A percentile compares a stretch with the other conserved stretches of the same genome.
These are phyloP conservation scores for Panzeria rudis DNA, from an alignment of 2,888 invertebrate species.

Conservation along the genomic window DNA sequence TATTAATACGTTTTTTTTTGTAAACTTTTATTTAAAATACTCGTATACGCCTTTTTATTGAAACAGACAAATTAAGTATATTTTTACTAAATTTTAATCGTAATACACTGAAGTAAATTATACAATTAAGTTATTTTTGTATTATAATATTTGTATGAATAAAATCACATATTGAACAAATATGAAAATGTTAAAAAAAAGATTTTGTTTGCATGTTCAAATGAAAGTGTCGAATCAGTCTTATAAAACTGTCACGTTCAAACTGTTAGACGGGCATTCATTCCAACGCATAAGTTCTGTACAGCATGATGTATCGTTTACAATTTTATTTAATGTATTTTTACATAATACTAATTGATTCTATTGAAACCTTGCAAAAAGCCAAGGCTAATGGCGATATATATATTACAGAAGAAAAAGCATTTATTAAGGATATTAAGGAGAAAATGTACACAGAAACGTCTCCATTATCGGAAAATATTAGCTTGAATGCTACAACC, in stretches of 20 bases:
- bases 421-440: slow-evolving; percentile 74
- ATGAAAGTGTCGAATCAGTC: background rate
- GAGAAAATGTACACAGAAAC: slow-evolving; percentile 46
- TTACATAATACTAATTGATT: background rate
- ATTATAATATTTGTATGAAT: slow-evolving; percentile 27
- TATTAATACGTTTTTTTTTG: slow-evolving; percentile 31
- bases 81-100: slow-evolving; percentile 27
- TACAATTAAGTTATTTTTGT: slow-evolving; percentile 45
- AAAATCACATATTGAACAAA: slow-evolving; percentile 32
- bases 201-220: slow-evolving; percentile 46
- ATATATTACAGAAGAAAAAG: slow-evolving; percentile 73
- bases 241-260: slow-evolving; percentile 2
- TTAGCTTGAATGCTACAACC: slow-evolving; percentile 6
- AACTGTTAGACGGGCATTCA: background rate
- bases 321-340: slow-evolving; percentile 2
- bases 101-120: slow-evolving; percentile 39
- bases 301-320: slow-evolving; percentile 33
- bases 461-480: background rate
- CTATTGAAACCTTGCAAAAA: slow-evolving; percentile 35
- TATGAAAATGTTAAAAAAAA: slow-evolving; percentile 21
- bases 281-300: background rate
- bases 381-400: slow-evolving; percentile 80
- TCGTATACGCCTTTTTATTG: background rate
- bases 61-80: slow-evolving; percentile 16
- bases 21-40: slow-evolving; percentile 19